Evolutionary conservation across 2,113 vertebrate species (phyloP).

Genomic region (Prunella fulvescens): DNA sequence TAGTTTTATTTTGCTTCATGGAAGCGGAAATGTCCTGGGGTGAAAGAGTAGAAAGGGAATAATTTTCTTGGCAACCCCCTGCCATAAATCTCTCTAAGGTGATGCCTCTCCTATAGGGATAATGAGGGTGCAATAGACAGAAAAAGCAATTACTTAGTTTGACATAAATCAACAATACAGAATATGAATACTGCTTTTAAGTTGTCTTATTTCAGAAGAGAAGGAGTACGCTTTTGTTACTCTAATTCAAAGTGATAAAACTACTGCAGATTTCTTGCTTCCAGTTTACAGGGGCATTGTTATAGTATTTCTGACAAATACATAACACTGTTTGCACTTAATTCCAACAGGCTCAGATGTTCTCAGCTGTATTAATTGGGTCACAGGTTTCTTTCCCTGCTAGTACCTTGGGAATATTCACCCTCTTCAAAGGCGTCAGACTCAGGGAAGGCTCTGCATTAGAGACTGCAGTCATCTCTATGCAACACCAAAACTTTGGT

Average conservation of each 20-base stretch:
- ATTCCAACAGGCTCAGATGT: neutral
- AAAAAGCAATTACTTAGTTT: neutral
- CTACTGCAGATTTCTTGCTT: neutral
- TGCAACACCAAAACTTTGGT: neutral
- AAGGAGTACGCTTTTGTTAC: neutral
- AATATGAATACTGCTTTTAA: neutral
- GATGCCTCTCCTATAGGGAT: neutral
- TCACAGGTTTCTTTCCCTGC: neutral
- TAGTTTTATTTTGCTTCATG: neutral
- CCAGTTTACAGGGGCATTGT: neutral
- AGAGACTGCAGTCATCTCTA: neutral
- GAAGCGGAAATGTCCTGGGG: neutral
- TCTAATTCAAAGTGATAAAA: neutral
- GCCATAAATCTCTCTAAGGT: neutral
- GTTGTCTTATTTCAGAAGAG: neutral
- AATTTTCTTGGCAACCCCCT: neutral
- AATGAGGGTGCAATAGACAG: neutral
- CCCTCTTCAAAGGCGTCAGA: neutral
- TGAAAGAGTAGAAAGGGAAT: neutral
- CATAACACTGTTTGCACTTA: neutral
- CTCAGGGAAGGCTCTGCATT: neutral
- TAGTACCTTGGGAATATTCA: neutral
- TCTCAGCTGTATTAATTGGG: neutral
- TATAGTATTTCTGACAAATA: neutral
- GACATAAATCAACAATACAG: neutral